Evolutionary conservation across 2,797 vertebrate species (phyloP).

Genomic region (Melanotaenia nigrans): DNA sequence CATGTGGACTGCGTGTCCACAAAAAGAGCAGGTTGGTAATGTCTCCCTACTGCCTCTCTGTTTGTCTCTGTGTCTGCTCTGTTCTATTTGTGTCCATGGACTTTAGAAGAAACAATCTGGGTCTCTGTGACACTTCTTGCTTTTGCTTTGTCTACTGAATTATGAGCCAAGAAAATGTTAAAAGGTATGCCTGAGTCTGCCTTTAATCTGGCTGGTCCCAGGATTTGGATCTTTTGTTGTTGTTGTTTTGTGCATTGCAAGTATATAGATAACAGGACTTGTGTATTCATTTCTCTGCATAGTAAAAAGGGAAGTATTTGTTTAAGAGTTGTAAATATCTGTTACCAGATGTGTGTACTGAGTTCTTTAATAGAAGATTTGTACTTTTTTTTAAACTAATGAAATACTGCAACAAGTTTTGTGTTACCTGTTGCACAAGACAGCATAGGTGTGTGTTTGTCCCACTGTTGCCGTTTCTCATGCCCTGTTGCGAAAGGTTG

Average conservation of each 20-base stretch:
- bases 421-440: slow-evolving; percentile 21
- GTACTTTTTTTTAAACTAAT: background rate
- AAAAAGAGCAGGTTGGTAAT: slow-evolving; percentile 77
- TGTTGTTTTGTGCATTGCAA: background rate
- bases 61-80: slow-evolving; percentile 33
- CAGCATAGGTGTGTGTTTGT: slow-evolving; percentile 26
- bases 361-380: background rate
- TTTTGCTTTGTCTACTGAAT: slow-evolving; percentile 21
- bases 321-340: background rate
- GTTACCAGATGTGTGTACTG: background rate
- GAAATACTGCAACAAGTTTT: slow-evolving; percentile 1
- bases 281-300: background rate
- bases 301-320: background rate
- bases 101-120: slow-evolving; percentile 11
- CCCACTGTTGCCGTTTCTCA: background rate
- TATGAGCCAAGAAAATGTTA: background rate
- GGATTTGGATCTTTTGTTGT: background rate
- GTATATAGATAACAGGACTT: background rate
- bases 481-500: slow-evolving; percentile 57
- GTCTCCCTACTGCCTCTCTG: slow-evolving; percentile 27
- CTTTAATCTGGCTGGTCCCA: background rate
- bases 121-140: slow-evolving; percentile 35
- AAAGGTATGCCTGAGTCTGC: background rate
- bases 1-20: slow-evolving; percentile 73
- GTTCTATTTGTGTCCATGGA: slow-evolving; percentile 63